These are phyloP conservation scores for Diachrysia chrysitis DNA, from an alignment of 2,888 invertebrate genomes.

Conservation along the genomic window DNA sequence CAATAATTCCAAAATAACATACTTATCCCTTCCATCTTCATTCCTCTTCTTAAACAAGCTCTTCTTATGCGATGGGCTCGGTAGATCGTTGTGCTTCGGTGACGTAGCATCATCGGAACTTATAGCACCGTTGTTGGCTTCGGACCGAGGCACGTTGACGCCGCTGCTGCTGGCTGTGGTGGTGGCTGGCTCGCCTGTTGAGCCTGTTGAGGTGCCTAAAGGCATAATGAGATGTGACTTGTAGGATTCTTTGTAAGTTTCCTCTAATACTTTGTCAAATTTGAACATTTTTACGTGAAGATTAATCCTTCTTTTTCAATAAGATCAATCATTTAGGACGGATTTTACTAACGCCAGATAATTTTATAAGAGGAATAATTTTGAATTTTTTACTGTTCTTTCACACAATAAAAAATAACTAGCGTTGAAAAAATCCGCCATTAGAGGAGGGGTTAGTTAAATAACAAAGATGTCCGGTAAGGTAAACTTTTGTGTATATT, in stretches of 20 bases:
- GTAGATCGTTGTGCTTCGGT: constrained; percentile 73
- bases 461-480: too few relatives aligned
- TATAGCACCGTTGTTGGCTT: constrained; percentile 30
- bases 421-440: too few relatives aligned
- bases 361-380: too few relatives aligned
- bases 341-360: too few relatives aligned
- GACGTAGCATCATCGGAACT: constrained; percentile 44
- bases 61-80: constrained; percentile 92
- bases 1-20: constrained; percentile 67
- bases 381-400: too few relatives aligned
- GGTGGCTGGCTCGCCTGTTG: constrained; percentile 70
- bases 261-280: too few relatives aligned
- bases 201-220: constrained; percentile 81
- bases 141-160: constrained; percentile 9
- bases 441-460: too few relatives aligned
- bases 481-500: too few relatives aligned
- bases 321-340: too few relatives aligned
- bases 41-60: constrained; percentile 95
- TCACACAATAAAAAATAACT: too few relatives aligned
- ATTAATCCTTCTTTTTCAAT: too few relatives aligned
- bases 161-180: constrained; percentile 28
- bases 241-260: too few relatives aligned
- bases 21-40: constrained; percentile 98
- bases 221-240: background rate
- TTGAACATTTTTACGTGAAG: background rate